Conservation (phyloP, 1,140 invertebrate species). For the Phymorhynchus buccinoides region DNA sequence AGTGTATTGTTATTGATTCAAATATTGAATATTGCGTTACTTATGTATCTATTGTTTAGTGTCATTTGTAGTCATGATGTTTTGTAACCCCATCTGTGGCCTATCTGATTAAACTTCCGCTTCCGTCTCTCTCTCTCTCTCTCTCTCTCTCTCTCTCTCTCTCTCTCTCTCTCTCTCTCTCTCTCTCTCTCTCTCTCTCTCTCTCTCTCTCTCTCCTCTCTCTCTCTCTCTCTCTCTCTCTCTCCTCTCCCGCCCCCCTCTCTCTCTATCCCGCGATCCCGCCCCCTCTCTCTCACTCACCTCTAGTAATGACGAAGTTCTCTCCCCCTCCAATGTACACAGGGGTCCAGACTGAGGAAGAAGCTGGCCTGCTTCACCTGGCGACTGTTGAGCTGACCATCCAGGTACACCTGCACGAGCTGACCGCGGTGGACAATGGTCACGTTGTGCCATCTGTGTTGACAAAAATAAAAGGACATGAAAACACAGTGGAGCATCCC, state of each 20-base stretch:
- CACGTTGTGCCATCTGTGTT: constrained; percentile 91
- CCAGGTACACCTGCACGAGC: constrained; percentile 79
- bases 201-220: neutral
- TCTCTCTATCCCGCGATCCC: too few relatives aligned
- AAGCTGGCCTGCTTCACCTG: constrained; percentile 82
- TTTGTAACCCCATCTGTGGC: too few relatives aligned
- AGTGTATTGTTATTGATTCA: too few relatives aligned
- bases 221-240: neutral
- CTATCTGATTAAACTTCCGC: too few relatives aligned
- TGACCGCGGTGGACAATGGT: constrained; percentile 87
- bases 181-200: neutral
- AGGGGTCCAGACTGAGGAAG: constrained; percentile 91
- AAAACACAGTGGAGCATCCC: too few relatives aligned
- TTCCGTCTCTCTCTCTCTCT: too few relatives aligned
- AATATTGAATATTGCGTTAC: too few relatives aligned
- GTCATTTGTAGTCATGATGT: too few relatives aligned
- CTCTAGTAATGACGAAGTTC: constrained; percentile 68
- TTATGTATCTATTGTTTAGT: too few relatives aligned
- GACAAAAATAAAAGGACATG: too few relatives aligned
- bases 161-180: neutral
- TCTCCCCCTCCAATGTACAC: constrained; percentile 92
- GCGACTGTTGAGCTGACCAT: constrained; percentile 77
- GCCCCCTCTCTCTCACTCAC: constrained; percentile 51
- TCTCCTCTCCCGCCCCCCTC: neutral
- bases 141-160: too few relatives aligned